Conservation (phyloP, 2,888 invertebrate genomes). For the Ophion slaviceki region DNA sequence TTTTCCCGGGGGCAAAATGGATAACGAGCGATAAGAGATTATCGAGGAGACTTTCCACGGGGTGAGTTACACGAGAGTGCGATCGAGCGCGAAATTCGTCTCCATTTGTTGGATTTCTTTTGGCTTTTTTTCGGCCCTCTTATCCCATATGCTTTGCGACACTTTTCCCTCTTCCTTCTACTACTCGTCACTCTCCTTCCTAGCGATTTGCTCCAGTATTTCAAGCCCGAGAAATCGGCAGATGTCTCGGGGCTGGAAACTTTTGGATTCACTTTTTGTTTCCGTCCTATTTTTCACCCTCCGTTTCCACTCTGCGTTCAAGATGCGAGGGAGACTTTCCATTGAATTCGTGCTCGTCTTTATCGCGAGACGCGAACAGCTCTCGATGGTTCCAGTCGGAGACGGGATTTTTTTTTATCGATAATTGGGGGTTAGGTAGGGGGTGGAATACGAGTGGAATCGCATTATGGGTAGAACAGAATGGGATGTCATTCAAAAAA, state of each 20-base stretch:
- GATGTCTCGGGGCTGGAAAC: not conserved
- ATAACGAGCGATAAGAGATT: not conserved
- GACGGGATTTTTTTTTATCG: not conserved
- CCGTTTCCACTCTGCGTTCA: not conserved
- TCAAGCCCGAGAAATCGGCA: not conserved
- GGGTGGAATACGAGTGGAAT: not conserved
- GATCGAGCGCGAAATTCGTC: not conserved
- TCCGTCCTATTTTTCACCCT: not conserved
- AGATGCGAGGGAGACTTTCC: not conserved
- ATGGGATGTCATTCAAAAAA: too few relatives aligned
- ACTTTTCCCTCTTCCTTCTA: not conserved
- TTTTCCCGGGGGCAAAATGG: not conserved
- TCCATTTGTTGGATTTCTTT: not conserved
- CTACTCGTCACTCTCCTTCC: not conserved
- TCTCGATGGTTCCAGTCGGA: not conserved
- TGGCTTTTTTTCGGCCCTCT: not conserved
- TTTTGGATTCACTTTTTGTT: not conserved
- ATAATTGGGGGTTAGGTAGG: not conserved
- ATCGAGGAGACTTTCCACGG: not conserved
- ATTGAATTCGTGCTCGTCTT: not conserved
- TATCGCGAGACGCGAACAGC: not conserved
- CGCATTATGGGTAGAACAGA: too few relatives aligned
- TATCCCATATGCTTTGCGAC: not conserved
- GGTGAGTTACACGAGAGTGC: not conserved
- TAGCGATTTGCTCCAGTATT: not conserved